These are phyloP conservation scores for Remorina albescens DNA, from an alignment of 2,797 vertebrate species.

Conservation along the genomic window DNA sequence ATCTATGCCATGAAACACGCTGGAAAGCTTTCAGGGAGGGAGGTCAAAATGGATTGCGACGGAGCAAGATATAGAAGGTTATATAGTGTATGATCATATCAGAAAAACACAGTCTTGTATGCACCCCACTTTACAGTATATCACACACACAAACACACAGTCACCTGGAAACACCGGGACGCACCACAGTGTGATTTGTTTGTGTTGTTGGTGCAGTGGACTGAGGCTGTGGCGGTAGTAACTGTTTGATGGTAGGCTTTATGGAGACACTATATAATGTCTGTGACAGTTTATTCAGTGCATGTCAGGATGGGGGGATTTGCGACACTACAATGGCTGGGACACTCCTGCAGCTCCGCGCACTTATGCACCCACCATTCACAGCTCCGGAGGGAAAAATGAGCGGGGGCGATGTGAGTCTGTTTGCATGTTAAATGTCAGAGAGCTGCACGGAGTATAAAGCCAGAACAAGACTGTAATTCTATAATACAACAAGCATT, in stretches of 20 bases:
- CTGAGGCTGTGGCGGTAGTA: conserved; percentile 80
- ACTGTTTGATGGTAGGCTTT: conserved; percentile 83
- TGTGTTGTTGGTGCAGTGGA: conserved; percentile 82
- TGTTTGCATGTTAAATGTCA: conserved; percentile 70
- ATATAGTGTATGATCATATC: conserved; percentile 74
- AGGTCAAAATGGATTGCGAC: conserved; percentile 70
- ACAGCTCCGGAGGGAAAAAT: conserved; percentile 44
- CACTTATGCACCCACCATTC: conserved; percentile 59
- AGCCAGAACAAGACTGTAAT: conserved; percentile 36
- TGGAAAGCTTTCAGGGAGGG: conserved; percentile 63
- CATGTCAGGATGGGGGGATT: conserved; percentile 78
- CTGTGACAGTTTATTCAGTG: conserved; percentile 83
- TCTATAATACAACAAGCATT: conserved; percentile 32
- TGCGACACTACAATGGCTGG: conserved; percentile 76
- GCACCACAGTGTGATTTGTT: conserved; percentile 75
- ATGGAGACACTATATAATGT: conserved; percentile 82
- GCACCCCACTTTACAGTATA: conserved; percentile 63
- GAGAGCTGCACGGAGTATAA: conserved; percentile 12
- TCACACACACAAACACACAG: conserved; percentile 53
- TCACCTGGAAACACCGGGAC: conserved; percentile 57
- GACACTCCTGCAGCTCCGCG: conserved; percentile 64
- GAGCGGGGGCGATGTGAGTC: conserved; percentile 45
- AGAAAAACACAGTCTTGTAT: conserved; percentile 75
- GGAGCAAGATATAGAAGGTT: conserved; percentile 64
- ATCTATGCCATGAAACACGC: conserved; percentile 29